Base-by-base conservation (phyloP, 2,888 invertebrate species). In the Agonopterix arenella region DNA sequence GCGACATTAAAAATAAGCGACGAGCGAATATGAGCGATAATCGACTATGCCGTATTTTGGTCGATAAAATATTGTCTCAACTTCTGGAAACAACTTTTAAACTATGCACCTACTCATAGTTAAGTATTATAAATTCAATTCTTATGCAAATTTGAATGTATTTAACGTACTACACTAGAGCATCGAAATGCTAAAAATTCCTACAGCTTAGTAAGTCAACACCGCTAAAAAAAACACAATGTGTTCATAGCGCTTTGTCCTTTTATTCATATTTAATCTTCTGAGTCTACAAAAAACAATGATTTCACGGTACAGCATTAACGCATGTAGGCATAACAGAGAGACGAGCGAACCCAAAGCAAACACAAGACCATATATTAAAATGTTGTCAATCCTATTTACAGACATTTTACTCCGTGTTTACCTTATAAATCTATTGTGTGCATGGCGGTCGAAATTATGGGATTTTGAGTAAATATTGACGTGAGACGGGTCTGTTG, bases 381-480 rank as follows among this genome's bases (percentile, higher is more conserved):
- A 86, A 89, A 84, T 84, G 84, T 85, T 88, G 88, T 89, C 86
- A 84, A 84, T 82, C 76, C 79, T 88, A 85, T 89, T 89, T 86
- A 81, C 88, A 80, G 80, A 84, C 86, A 83, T 88, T 86, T 85
- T 86, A 86, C 85, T 81, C 79, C 72, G 73, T 88, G 84, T 89
- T 89, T 89, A 86, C 84, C 80, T 86, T 89, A 85, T 85, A 85
- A 86, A 86, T 85, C 88, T 84, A 85, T 88, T 89, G 88, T 88
- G 80, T 84, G 80, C 79, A 69, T 68, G 82, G 83, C 85, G 85
- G 84, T 84, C 84, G 78, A 81, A 84, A 85, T 86, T 84, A 84
- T 88, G 84, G 86, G 84, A 79, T 80, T 85, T 80, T 78, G 72
- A 76, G 82, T 89, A 74, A 89, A 89, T 88, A 86, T 89, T 89